Base-by-base conservation (phyloP, 1,140 invertebrate genomes). In the Cyclargus thomasi region DNA sequence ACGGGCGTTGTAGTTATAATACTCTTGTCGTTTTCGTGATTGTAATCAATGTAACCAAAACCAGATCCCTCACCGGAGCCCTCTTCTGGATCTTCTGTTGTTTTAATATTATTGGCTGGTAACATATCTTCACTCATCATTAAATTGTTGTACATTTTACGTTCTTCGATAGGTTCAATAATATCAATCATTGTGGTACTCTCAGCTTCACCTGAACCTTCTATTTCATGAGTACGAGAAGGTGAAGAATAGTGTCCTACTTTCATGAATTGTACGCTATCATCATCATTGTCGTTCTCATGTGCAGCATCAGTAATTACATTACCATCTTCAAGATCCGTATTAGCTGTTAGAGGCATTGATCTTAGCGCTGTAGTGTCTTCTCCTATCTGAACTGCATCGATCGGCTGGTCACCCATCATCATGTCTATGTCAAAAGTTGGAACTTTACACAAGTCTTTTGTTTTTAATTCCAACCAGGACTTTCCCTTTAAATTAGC, bases 361-460 rank as follows among this genome's bases (percentile, higher is more conserved):
- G 85, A 83, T 74, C 86, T 91, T 67, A 89, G 72, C 22, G 82
- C 83, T 18, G 78, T 82, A 1, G 81, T 85, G 71, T 91, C 79
- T 73, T 82, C 71, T 14, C 86, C 84, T 71, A 91, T 73, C 73
- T 74, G 67, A 16, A 85, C 77, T 1, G 90, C 85, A 76, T 91
- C 79, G 23, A 84, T 59, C 23, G 92, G 91, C 77, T 92, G 87
- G 75, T 93, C 93, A 11, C 92, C 92, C 88, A 93, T 89, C 91
- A 94, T 92, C 80, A 93, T 86, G 55, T 93, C 92, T 70, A 87
- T 73, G 68, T 90, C 81, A 18, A 70, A 57, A 80, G 74, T 87
- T 62, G 76, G 79, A 69, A 78, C 80, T 86, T 85, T 81, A 73
- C 92, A 93, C 39, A 92, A 81, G 53, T 92, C 90, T 70, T 90